Evolutionary conservation across 2,888 invertebrate genomes (phyloP), one percentile per base, ranked within the genome.

Genomic region (Rhagonycha fulva): DNA sequence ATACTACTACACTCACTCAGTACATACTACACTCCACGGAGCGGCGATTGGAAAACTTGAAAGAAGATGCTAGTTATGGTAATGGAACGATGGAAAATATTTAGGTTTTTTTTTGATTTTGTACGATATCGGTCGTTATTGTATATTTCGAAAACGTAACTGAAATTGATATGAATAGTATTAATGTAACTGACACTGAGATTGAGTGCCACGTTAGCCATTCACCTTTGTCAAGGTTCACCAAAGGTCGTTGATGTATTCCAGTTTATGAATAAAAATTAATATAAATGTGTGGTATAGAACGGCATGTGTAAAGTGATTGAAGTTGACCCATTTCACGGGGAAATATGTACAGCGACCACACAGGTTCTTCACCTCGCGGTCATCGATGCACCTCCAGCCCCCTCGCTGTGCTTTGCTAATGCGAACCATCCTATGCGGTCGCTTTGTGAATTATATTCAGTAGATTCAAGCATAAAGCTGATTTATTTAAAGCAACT

Each of bases 281-380:
- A 67, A 67, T 71, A 26, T 23, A 74, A 71, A 71, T 14, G 62
- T 74, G 14, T 23, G 24, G 47, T 71, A 70, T 70, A 62, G 60
- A 75, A 70, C 75, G 68, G 71, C 60, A 61, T 62, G 62, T 72
- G 72, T 62, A 63, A 76, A 68, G 80, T 81, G 80, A 81, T 81
- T 79, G 81, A 80, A 76, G 81, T 82, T 82, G 82, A 82, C 82
- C 82, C 81, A 82, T 82, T 82, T 82, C 81, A 82, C 81, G 81
- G 81, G 79, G 80, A 82, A 66, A 66, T 82, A 81, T 80, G 80
- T 81, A 80, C 79, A 75, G 83, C 82, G 81, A 82, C 82, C 81
- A 81, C 83, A 83, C 84, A 84, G 84, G 84, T 84, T 84, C 84
- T 84, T 84, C 83, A 84, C 84, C 84, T 84, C 83, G 82, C 80